Evolutionary conservation across 2,797 vertebrate genomes (phyloP), one percentile per base, ranked within the genome.

Genomic region (Cuculus canorus): DNA sequence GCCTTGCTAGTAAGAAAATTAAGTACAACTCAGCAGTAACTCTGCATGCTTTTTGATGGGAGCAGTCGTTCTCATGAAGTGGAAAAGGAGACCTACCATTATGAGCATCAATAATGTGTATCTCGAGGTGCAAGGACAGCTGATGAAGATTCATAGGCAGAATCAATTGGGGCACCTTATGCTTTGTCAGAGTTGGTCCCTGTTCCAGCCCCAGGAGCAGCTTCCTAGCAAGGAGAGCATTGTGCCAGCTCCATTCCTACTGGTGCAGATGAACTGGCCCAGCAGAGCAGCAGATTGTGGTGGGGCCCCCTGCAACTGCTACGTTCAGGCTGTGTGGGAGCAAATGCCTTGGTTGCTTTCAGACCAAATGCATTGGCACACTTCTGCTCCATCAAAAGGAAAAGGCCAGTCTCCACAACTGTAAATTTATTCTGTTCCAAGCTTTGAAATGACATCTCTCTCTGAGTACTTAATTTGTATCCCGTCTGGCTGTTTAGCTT

Each of bases 141-240:
- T 50, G 50, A 15, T 41, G 50, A 45, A 80, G 30, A 33, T 57
- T 37, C 21, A 11, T 11, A 45, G 61, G 41, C 47, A n/a, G 73
- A 56, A 72, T 16, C 0, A 0, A 21, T 13, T 61, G 39, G 27
- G 33, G 54, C 7, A 54, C 25, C 7, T 2, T 11, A 17, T 0
- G 2, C 24, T 43, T 35, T 0, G 3, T 88, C 39, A 50, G 80
- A 87, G 54, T 72, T 73, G 39, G 48, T 80, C 54, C 76, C 59
- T 87, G 75, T 32, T n/a, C 37, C 35, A 59, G 72, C 43, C 35
- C 32, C 25, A 43, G 45, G 48, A 10, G 1, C 3, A 3, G 43
- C 53, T 91, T 89, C 48, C 39, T 22, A 69, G 47, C 1, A 1
- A 59, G 27, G 2, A 13, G 25, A 43, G 64, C 21, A 24, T 37